Percentiles rank a stretch among this genome's conserved stretches.
phyloP scores from a whole-genome alignment of 2,888 invertebrate species.

The Lagria hirta region DNA sequence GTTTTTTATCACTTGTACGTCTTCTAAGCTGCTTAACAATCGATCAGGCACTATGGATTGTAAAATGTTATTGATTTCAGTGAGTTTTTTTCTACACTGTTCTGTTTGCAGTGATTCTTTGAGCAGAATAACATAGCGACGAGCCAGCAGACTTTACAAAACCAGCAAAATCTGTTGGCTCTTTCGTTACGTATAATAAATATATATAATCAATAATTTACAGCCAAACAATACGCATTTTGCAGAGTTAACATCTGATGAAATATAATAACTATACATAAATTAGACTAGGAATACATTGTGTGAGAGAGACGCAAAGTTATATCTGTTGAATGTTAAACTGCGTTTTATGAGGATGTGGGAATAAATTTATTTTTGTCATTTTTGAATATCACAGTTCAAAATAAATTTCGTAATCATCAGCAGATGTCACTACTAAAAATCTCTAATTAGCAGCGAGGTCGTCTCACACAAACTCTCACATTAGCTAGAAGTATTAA shows the following conservation, averaged over 20 bases:
- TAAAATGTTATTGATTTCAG: conserved; percentile 41
- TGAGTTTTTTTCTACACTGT: conserved; percentile 22
- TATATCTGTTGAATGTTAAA: too few species aligned
- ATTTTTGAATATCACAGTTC: too few species aligned
- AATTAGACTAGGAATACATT: conserved; percentile 27
- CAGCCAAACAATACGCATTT: conserved; percentile 26
- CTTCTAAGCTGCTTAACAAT: conserved; percentile 33
- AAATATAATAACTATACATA: conserved; percentile 24
- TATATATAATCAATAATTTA: conserved; percentile 25
- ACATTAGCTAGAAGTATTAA: conserved; percentile 15
- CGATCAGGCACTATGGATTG: conserved; percentile 52
- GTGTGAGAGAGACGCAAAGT: conserved; percentile 5
- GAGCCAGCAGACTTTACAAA: conserved; percentile 8
- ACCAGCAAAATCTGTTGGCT: conserved; percentile 8
- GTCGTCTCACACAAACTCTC: conserved; percentile 16
- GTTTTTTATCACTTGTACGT: conserved; percentile 29
- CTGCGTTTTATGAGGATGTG: too few species aligned
- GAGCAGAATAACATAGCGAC: conserved; percentile 17
- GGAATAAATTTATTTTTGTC: too few species aligned
- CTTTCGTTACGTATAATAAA: conserved; percentile 22
- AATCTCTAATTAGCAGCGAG: too few species aligned
- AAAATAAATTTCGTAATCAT: too few species aligned
- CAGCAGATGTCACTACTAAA: too few species aligned
- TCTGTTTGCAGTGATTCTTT: conserved; percentile 28
- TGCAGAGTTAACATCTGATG: conserved; percentile 18